Evolutionary conservation across 2,797 vertebrate genomes (phyloP).

Genomic region (Tauraco hartlaubi): DNA sequence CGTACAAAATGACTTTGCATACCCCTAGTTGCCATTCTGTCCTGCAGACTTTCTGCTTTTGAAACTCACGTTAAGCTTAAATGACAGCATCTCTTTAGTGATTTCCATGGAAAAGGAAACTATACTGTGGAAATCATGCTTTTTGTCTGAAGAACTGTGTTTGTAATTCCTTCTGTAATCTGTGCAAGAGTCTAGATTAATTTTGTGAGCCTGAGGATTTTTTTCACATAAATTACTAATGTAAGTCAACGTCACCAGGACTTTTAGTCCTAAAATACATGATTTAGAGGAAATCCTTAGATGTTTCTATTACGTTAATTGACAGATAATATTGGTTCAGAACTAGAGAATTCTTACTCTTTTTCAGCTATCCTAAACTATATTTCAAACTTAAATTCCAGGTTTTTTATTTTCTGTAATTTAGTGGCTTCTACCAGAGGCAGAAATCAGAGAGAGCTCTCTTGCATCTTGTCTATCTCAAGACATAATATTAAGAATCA

Average conservation of each 20-base stretch:
- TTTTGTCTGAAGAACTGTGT: neutral
- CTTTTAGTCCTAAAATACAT: neutral
- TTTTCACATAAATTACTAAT: neutral
- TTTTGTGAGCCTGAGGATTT: neutral
- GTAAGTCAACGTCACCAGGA: neutral
- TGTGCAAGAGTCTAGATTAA: neutral
- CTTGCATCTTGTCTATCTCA: neutral
- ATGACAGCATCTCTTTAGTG: neutral
- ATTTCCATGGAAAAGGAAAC: neutral
- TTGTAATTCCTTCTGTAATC: conserved; percentile 12
- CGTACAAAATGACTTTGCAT: neutral
- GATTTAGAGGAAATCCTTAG: neutral
- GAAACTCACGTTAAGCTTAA: neutral
- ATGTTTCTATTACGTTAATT: neutral
- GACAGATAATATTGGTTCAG: neutral
- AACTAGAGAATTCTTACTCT: neutral
- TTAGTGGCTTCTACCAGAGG: neutral
- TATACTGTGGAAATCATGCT: neutral
- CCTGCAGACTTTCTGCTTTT: neutral
- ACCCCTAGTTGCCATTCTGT: neutral
- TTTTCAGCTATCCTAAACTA: neutral
- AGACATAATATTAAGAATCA: neutral
- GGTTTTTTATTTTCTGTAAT: neutral
- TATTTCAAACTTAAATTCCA: neutral
- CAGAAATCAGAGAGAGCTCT: neutral